These are phyloP conservation scores for Erannis defoliaria DNA, from an alignment of 2,888 invertebrate species.

Conservation along the genomic window DNA sequence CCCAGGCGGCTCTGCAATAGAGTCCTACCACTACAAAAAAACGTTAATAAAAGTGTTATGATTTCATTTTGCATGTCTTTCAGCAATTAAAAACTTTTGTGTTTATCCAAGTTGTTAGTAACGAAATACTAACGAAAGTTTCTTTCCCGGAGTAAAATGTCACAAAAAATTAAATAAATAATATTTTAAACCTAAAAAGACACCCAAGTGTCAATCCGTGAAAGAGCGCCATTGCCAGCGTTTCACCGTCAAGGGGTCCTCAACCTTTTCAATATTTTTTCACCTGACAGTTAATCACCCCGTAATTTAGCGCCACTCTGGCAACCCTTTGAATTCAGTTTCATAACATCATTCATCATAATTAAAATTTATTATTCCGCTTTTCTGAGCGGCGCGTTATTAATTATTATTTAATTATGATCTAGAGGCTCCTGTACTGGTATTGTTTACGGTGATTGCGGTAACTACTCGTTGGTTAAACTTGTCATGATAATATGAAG, in stretches of 20 bases:
- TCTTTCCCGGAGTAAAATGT: too few relatives aligned
- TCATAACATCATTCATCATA: slow-evolving; percentile 65
- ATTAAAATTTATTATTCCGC: slow-evolving; percentile 72
- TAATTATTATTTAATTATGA: slow-evolving; percentile 67
- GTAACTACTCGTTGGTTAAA: slow-evolving; percentile 29
- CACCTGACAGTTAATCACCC: slow-evolving; percentile 40
- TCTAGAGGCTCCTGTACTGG: slow-evolving; percentile 45
- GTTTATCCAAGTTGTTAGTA: too few relatives aligned
- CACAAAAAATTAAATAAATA: too few relatives aligned
- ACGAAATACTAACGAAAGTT: too few relatives aligned
- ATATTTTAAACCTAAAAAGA: slow-evolving; percentile 2
- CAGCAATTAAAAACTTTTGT: too few relatives aligned
- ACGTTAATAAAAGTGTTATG: not conserved
- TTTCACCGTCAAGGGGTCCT: slow-evolving; percentile 16
- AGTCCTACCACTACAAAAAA: too few relatives aligned
- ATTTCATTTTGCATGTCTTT: not conserved
- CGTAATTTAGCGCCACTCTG: slow-evolving; percentile 40
- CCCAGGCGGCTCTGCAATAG: too few relatives aligned
- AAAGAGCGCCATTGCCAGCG: not conserved
- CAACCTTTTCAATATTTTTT: slow-evolving; percentile 33
- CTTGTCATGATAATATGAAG: slow-evolving; percentile 21
- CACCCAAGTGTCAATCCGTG: slow-evolving; percentile 6
- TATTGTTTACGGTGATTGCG: slow-evolving; percentile 41
- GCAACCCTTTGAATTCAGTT: slow-evolving; percentile 49
- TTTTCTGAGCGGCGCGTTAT: slow-evolving; percentile 56